Percentiles rank a stretch among this genome's conserved stretches.
phyloP scores from a whole-genome alignment of 2,797 vertebrate species.

The Ibycter americanus region DNA sequence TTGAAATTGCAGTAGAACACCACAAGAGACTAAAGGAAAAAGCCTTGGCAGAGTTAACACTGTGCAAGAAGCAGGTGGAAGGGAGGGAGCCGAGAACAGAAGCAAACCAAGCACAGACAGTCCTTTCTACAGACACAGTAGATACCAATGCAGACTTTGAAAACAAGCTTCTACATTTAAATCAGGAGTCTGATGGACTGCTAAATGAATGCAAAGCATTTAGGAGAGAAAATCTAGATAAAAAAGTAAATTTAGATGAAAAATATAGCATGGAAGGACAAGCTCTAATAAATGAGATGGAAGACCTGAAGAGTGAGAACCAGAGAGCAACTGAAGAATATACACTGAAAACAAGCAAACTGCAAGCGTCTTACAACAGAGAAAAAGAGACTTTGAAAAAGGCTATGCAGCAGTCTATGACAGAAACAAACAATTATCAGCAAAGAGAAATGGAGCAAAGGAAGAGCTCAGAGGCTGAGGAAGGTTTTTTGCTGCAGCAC shows the following conservation, averaged over 20 bases:
- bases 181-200: slow-evolving; percentile 72
- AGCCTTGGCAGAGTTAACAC: slow-evolving; percentile 73
- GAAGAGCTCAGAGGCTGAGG: slow-evolving; percentile 78
- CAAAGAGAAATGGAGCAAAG: slow-evolving; percentile 87
- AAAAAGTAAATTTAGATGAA: slow-evolving; percentile 67
- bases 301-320: slow-evolving; percentile 73
- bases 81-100: slow-evolving; percentile 79
- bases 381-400: slow-evolving; percentile 81
- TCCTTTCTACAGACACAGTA: slow-evolving; percentile 65
- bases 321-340: slow-evolving; percentile 62
- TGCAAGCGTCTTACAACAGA: slow-evolving; percentile 74
- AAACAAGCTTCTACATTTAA: slow-evolving; percentile 74
- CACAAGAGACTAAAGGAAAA: slow-evolving; percentile 85
- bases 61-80: slow-evolving; percentile 76
- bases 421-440: slow-evolving; percentile 85
- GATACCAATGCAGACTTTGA: slow-evolving; percentile 80
- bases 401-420: slow-evolving; percentile 79
- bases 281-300: slow-evolving; percentile 74
- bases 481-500: slow-evolving; percentile 82
- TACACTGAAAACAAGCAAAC: slow-evolving; percentile 69
- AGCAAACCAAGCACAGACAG: slow-evolving; percentile 53
- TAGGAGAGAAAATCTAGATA: slow-evolving; percentile 64
- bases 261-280: slow-evolving; percentile 60
- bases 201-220: slow-evolving; percentile 65
- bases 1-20: slow-evolving; percentile 88